phyloP scores from a whole-genome alignment of 2,113 vertebrate genomes.

The Seriola dumerili region DNA sequence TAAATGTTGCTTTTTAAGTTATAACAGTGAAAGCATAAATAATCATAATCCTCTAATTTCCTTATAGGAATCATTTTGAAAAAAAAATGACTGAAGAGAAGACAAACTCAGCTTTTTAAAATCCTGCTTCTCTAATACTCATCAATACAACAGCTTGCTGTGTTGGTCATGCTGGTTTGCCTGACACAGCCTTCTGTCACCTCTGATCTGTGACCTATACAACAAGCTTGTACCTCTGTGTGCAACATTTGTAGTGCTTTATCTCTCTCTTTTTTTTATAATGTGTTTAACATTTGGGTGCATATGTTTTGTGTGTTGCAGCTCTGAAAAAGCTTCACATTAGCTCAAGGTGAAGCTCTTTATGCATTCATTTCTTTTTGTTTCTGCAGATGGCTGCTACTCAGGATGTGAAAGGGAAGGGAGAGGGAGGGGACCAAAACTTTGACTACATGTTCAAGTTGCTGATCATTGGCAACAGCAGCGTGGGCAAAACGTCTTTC shows the following conservation, averaged over 20 bases:
- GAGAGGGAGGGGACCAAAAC: conserved; percentile 92
- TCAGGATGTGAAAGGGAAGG: conserved; percentile 92
- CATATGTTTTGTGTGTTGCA: background rate
- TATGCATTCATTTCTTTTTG: conserved; percentile 19
- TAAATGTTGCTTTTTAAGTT: background rate
- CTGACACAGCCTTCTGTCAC: conserved; percentile 78
- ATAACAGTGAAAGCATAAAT: background rate
- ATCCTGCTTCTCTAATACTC: conserved; percentile 47
- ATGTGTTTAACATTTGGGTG: background rate
- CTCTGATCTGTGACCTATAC: conserved; percentile 60
- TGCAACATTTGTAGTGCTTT: background rate
- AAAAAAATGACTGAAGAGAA: background rate
- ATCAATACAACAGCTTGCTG: conserved; percentile 64
- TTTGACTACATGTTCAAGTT: conserved; percentile 97
- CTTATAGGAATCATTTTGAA: background rate
- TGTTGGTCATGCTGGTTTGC: conserved; percentile 67
- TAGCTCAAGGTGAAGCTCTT: conserved; percentile 38
- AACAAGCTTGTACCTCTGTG: conserved; percentile 27
- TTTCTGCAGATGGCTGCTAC: conserved; percentile 90
- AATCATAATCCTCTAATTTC: background rate
- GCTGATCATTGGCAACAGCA: conserved; percentile 96
- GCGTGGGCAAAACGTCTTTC: conserved; percentile 95
- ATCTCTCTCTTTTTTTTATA: background rate
- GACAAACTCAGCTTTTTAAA: conserved; percentile 35
- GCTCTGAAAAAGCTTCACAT: background rate